phyloP scores from a whole-genome alignment of 2,888 invertebrate genomes.

The Leptinotarsa juncta region DNA sequence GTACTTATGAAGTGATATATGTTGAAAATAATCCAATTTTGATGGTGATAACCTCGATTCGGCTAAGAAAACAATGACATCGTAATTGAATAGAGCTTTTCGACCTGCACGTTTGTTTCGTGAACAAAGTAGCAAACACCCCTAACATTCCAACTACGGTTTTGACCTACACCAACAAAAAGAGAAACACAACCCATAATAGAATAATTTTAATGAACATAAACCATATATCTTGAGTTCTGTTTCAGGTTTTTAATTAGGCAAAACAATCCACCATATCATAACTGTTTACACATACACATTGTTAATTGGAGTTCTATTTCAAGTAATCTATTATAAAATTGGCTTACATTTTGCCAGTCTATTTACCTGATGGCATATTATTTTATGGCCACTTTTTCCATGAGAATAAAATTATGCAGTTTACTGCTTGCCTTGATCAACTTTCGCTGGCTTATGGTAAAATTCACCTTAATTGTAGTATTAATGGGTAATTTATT shows the following conservation, averaged over 20 bases:
- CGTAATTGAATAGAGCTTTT: not conserved
- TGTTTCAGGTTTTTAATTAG: slow-evolving; percentile 19
- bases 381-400: slow-evolving; percentile 41
- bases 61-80: too few species aligned
- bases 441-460: slow-evolving; percentile 44
- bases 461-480: slow-evolving; percentile 41
- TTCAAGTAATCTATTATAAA: slow-evolving; percentile 32
- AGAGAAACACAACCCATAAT: not conserved
- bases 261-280: slow-evolving; percentile 37
- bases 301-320: slow-evolving; percentile 33
- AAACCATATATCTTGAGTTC: not conserved
- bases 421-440: slow-evolving; percentile 28
- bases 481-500: slow-evolving; percentile 34
- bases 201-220: slow-evolving; percentile 3
- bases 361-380: slow-evolving; percentile 44
- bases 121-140: not conserved
- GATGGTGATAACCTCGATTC: too few species aligned
- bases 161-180: slow-evolving; percentile 18
- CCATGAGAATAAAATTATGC: slow-evolving; percentile 35
- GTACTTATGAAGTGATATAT: too few species aligned
- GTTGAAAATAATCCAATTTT: too few species aligned
- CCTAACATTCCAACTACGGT: not conserved
- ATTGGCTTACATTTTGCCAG: slow-evolving; percentile 40
- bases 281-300: slow-evolving; percentile 38
- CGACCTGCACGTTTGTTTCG: too few species aligned